Base-by-base conservation (phyloP, 2,888 invertebrate species). In the Philopedon plagiatum region DNA sequence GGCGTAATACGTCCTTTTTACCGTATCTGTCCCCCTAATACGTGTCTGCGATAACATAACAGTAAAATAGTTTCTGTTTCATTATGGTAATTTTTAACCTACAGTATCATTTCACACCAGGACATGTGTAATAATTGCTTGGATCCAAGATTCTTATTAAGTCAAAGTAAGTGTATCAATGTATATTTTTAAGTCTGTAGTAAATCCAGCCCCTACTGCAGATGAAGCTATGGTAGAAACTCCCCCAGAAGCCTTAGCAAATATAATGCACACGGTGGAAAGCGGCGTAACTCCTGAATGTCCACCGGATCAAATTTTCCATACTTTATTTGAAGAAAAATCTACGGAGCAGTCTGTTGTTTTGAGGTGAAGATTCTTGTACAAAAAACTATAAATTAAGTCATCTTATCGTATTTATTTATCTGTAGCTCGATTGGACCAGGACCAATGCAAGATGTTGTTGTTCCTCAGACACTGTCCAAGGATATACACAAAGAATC, bases 181-280 rank as follows among this genome's bases (percentile, higher is more conserved):
- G n/a, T n/a, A n/a, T 1, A 54, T 54, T 29, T 77, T 74, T 41
- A 69, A 83, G 79, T 78, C 82, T 0, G 79, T 83, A 2, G 76
- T 79, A 5, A 75, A 77, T 32, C 82, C 82, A 7, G 73, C 76
- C 23, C 77, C 81, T 18, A 77, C 78, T 3, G 80, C 82, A 4
- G 83, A 84, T 64, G 82, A 83, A 63, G 78, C 80, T 1, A 77
- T 78, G 65, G 76, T 78, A 2, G 85, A 85, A 73, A 76, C 83
- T 0, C 76, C 81, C 8, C 85, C 86, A 7, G 85, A 85, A 79
- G 76, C 82, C 5, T 76, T 85, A 69, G 84, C 84, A 0, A 76
- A 78, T 11, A 80, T 86, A 37, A 82, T 85, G 81, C 81, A 84
- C 60, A 81, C 83, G 0, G 81, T 85, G 26, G 86, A 86, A 76